Evolutionary conservation across 2,888 invertebrate genomes (phyloP).

Genomic region (Saturnia pavonia): DNA sequence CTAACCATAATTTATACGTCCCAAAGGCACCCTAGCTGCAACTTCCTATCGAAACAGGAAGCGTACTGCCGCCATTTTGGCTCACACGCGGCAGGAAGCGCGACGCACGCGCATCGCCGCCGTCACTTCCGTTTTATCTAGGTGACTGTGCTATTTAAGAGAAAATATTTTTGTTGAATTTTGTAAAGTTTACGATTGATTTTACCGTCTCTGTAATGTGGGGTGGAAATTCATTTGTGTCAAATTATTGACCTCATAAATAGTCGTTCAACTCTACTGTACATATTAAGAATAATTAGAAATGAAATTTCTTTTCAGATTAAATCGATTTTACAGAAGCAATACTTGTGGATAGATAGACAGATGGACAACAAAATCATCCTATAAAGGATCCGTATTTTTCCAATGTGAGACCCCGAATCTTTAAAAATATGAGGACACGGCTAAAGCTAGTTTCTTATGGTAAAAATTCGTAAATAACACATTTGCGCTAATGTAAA

Average conservation of each 20-base stretch:
- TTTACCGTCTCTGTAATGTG: slow-evolving; percentile 25
- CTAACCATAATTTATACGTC: slow-evolving; percentile 68
- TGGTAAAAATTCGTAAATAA: neutral
- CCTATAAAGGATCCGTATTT: too few relatives aligned
- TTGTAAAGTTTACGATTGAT: slow-evolving; percentile 31
- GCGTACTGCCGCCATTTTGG: slow-evolving; percentile 77
- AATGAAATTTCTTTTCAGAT: too few relatives aligned
- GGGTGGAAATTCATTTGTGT: slow-evolving; percentile 17
- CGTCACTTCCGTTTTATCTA: slow-evolving; percentile 67
- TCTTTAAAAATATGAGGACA: too few relatives aligned
- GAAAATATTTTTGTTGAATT: slow-evolving; percentile 65
- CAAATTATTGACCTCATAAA: slow-evolving; percentile 13
- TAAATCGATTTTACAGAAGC: too few relatives aligned
- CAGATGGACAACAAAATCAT: too few relatives aligned
- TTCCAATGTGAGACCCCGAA: too few relatives aligned
- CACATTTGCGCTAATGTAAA: neutral
- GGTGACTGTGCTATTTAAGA: slow-evolving; percentile 64
- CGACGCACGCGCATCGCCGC: slow-evolving; percentile 73
- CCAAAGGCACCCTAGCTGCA: slow-evolving; percentile 60
- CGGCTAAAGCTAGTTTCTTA: neutral
- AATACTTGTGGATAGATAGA: too few relatives aligned
- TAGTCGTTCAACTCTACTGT: neutral
- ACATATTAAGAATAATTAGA: too few relatives aligned
- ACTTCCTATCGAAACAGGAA: slow-evolving; percentile 66
- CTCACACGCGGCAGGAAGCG: slow-evolving; percentile 76